Evolutionary conservation across 2,797 vertebrate species (phyloP).

Genomic region (Sus cebifrons): DNA sequence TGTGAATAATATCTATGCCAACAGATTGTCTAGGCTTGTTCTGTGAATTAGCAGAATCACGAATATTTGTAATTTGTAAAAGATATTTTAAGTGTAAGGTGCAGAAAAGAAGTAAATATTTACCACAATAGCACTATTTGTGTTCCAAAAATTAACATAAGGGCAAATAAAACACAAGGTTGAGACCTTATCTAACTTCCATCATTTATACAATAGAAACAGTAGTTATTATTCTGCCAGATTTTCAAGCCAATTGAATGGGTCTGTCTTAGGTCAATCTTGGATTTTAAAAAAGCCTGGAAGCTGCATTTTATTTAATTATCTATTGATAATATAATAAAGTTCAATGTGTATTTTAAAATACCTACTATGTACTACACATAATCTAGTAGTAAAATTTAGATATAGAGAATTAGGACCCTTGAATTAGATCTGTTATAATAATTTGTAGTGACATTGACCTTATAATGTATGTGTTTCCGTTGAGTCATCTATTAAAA

Average conservation of each 20-base stretch:
- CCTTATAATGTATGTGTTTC: conserved; percentile 79
- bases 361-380: conserved; percentile 78
- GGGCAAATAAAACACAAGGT: not conserved
- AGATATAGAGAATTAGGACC: conserved; percentile 50
- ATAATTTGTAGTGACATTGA: conserved; percentile 74
- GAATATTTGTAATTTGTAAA: conserved; percentile 18
- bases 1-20: not conserved
- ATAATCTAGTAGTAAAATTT: conserved; percentile 70
- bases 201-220: not conserved
- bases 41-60: conserved; percentile 36
- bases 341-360: conserved; percentile 71
- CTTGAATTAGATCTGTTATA: conserved; percentile 71
- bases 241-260: conserved; percentile 40
- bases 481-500: conserved; percentile 82
- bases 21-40: not conserved
- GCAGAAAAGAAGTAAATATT: conserved; percentile 58
- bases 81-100: conserved; percentile 18
- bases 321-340: conserved; percentile 82
- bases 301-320: conserved; percentile 80
- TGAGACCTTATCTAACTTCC: not conserved
- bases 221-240: not conserved
- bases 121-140: not conserved
- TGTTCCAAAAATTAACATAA: not conserved
- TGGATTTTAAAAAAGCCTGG: conserved; percentile 52
- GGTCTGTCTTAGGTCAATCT: conserved; percentile 58